Evolutionary conservation across 2,888 invertebrate genomes (phyloP), one percentile per base, ranked within the genome.

Genomic region (Diadromus collaris): DNA sequence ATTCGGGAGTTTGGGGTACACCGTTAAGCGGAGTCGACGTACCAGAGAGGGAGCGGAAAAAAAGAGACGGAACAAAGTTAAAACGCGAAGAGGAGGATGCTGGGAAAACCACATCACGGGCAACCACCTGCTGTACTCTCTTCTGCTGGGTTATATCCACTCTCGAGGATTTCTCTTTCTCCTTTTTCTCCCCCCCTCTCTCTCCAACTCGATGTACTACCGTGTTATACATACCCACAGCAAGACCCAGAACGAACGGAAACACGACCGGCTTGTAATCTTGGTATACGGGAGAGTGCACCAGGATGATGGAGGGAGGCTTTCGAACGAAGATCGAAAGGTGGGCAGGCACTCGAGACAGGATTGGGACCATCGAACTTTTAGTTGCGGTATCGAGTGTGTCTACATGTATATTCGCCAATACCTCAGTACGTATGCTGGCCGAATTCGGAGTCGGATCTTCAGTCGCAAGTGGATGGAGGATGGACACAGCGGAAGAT

Each of bases 111-210:
- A 21, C 54, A 70, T 51, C 69, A 74, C 54, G 65, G 60, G 48
- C 78, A 78, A 78, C 78, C 78, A 78, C 78, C 78, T 78, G 78
- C 78, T 78, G 70, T 74, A 70, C 74, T 74, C 32, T 70, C 48
- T 56, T 56, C 56, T 7, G 19, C 27, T 34, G 44, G 65, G 64
- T 70, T 74, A 70, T 74, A 65, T 61, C 69, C 34, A 32, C 69
- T 69, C 63, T 73, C 58, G 16, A 16, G 27, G 41, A 21, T 24
- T 13, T 27, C 56, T 63, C 34, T 7, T 32, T 63, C 61, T 32
- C 41, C 27, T 27, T 21, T 21, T 54, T 63, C 10, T 16, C 34
- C 13, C 27, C 41, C 5, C 2, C 21, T 24, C 29, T 64, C 16
- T 44, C 48, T 65, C 34, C 19, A 16, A 16, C 38, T 41, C 19